A percentile compares a stretch with the other conserved stretches of the same genome.
Evolutionary conservation across 2,113 vertebrate species (phyloP).

Genomic region (Oryzias celebensis): DNA sequence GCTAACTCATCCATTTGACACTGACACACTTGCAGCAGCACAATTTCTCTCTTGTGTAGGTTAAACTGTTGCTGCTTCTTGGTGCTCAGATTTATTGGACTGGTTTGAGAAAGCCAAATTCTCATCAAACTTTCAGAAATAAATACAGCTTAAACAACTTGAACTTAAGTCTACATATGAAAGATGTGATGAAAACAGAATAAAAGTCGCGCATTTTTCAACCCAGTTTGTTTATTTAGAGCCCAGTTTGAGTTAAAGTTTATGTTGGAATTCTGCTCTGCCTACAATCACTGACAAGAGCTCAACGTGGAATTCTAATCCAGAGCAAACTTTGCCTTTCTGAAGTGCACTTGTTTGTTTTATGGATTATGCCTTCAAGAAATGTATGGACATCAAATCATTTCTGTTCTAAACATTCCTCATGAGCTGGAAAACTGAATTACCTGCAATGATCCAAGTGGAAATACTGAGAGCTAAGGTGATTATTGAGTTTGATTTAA

Average conservation of each 20-base stretch:
- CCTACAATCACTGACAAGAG: neutral
- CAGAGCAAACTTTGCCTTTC: no score
- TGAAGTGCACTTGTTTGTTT: no score
- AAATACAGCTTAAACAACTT: conserved; percentile 13
- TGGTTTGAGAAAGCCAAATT: conserved; percentile 30
- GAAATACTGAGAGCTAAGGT: no score
- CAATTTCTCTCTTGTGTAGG: conserved; percentile 21
- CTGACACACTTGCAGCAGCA: conserved; percentile 37
- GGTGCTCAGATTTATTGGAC: conserved; percentile 7
- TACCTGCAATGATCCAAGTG: no score
- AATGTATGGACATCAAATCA: no score
- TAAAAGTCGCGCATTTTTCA: conserved; percentile 2
- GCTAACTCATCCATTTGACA: conserved; percentile 52
- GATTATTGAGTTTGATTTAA: no score
- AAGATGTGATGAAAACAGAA: conserved; percentile 4
- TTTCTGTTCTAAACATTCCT: no score
- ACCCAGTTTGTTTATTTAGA: conserved; percentile 4
- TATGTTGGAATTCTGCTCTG: conserved; percentile 3
- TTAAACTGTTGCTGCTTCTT: conserved; percentile 26
- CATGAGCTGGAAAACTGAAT: no score
- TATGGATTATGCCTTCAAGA: no score
- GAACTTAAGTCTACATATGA: conserved; percentile 2
- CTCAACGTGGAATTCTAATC: neutral
- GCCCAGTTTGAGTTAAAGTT: neutral
- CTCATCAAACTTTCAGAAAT: conserved; percentile 33